Percentiles rank a stretch among this genome's conserved stretches.
Conservation (phyloP, 2,888 invertebrate genomes). For the Andricus curvator region DNA sequence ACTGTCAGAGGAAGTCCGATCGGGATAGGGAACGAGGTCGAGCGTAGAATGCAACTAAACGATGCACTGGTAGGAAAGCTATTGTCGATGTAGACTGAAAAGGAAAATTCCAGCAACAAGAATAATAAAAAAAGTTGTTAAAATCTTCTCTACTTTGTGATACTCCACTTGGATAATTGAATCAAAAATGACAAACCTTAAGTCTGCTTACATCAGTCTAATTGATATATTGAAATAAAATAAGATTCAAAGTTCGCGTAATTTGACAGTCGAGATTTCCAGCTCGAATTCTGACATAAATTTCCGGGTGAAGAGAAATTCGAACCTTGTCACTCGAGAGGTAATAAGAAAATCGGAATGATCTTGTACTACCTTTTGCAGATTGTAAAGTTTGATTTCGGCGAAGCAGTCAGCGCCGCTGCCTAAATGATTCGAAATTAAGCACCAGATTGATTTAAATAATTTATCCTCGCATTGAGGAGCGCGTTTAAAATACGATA, state of each 20-base stretch:
- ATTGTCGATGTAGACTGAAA: too few species aligned
- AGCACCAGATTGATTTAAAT: not conserved
- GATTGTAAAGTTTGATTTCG: slow-evolving; percentile 3
- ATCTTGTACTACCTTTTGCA: not conserved
- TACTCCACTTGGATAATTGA: not conserved
- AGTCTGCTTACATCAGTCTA: slow-evolving; percentile 42
- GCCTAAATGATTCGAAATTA: slow-evolving; percentile 7
- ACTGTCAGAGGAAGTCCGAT: slow-evolving; percentile 39
- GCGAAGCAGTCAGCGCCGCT: slow-evolving; percentile 3
- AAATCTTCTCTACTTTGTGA: not conserved
- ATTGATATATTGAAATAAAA: slow-evolving; percentile 56
- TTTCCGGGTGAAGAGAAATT: slow-evolving; percentile 18
- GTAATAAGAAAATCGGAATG: slow-evolving; percentile 15
- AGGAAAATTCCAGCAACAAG: not conserved
- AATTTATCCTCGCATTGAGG: slow-evolving; percentile 29
- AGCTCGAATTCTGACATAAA: slow-evolving; percentile 36
- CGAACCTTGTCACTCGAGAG: slow-evolving; percentile 41
- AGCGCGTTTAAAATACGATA: slow-evolving; percentile 51
- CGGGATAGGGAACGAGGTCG: slow-evolving; percentile 40
- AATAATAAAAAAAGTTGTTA: slow-evolving; percentile 7
- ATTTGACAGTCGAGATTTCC: slow-evolving; percentile 58
- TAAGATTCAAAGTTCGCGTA: slow-evolving; percentile 57
- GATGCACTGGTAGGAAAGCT: slow-evolving; percentile 4
- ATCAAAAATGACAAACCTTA: not conserved
- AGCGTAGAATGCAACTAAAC: slow-evolving; percentile 30